phyloP scores from a whole-genome alignment of 1,140 invertebrate species.

The Tetramorium parvispinum region DNA sequence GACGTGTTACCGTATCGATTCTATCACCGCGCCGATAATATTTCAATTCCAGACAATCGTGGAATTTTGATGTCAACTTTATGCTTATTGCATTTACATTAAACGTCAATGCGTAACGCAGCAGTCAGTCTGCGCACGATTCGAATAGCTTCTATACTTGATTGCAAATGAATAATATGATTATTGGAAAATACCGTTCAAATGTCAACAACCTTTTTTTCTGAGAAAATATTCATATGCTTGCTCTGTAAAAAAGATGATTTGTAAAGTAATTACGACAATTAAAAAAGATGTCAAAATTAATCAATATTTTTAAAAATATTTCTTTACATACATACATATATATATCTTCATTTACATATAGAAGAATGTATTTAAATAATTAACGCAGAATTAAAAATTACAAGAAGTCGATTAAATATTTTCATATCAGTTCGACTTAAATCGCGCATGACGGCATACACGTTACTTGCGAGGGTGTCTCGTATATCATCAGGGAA shows the following conservation, averaged over 20 bases:
- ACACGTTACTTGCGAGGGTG: background rate
- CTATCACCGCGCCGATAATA: constrained; percentile 6
- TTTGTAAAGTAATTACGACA: background rate
- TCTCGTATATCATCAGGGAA: background rate
- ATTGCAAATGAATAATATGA: constrained; percentile 20
- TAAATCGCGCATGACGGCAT: background rate
- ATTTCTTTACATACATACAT: too few relatives aligned
- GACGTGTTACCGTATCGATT: constrained; percentile 10
- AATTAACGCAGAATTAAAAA: background rate
- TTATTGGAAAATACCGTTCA: background rate
- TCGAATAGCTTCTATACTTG: constrained; percentile 15
- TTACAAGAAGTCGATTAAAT: background rate
- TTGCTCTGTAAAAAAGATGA: background rate
- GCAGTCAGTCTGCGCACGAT: background rate
- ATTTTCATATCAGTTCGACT: background rate
- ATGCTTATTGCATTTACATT: constrained; percentile 31
- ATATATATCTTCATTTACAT: background rate
- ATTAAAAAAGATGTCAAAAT: background rate
- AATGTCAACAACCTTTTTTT: background rate
- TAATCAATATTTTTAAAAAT: background rate
- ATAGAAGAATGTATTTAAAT: background rate
- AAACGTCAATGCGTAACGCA: constrained; percentile 22
- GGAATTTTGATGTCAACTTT: constrained; percentile 32
- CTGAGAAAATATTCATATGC: background rate
- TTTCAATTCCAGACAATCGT: constrained; percentile 39